Base-by-base conservation (phyloP, 1,140 invertebrate genomes). In the Harpegnathos saltator region DNA sequence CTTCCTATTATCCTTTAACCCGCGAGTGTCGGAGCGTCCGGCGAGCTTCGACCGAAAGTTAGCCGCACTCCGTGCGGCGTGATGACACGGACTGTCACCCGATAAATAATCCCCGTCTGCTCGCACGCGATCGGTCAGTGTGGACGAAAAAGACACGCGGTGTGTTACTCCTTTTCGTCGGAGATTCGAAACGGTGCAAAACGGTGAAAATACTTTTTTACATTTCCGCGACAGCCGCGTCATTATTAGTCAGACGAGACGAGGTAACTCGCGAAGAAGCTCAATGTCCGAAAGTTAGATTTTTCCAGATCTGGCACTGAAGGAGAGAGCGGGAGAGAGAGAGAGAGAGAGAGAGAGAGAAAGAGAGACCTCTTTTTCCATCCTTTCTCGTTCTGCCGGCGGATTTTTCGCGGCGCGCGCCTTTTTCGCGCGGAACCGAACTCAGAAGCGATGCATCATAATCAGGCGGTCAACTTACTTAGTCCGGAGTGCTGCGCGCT, bases 381-480 rank as follows among this genome's bases (percentile, higher is more conserved):
- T 81, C 58, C 78, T 85, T 83, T 88, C 71, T 88, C 80, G 83
- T 77, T 75, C 38, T 72, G 84, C 69, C 66, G 73, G 72, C 29
- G 61, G 22, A 9, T 68, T 74, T 84, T 84, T 81, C 59, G 38
- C 52, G 63, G 58, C 59, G 12, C 56, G 44, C 71, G 50, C 62
- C 52, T 83, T 65, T 77, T 78, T 78, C 58, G 66, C 77, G 72
- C 71, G 75, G 78, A 85, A 80, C 80, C 85, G 69, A 91, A 91
- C 87, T 92, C 91, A 90, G 83, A 83, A 91, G 90, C 91, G 91
- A 94, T 94, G 92, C 92, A 92, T 94, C 94, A 94, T 94, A 94
- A 94, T 94, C 93, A 94, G 91, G 85, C 91, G 93, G 94, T 94
- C 93, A 94, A 94, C 90, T 94, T 94, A 93, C 92, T 93, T 93